Percentiles rank a stretch among this genome's conserved stretches.
phyloP scores from a whole-genome alignment of 2,888 invertebrate species.

The Tiphia femorata region DNA sequence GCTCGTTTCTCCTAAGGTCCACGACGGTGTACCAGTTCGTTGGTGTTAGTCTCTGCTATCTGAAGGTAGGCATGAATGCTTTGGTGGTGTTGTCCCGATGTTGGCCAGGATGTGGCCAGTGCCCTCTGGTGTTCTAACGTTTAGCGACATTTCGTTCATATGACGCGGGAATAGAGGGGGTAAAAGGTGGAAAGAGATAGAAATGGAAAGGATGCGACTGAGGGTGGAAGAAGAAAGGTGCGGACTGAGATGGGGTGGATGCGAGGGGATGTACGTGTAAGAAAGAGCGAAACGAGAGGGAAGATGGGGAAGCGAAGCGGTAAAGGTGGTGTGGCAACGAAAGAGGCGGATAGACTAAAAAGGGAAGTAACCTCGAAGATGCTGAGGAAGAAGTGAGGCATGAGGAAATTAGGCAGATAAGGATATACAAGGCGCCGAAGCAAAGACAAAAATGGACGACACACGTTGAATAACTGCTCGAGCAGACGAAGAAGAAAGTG shows the following conservation, averaged over 20 bases:
- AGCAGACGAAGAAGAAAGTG: not conserved
- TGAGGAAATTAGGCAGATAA: too few species aligned
- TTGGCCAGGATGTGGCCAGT: constrained; percentile 14
- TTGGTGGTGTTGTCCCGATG: not conserved
- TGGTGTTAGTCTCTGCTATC: not conserved
- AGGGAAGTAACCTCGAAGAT: too few species aligned
- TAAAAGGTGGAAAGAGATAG: constrained; percentile 2
- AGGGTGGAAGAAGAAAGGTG: constrained; percentile 8
- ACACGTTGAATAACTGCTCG: too few species aligned
- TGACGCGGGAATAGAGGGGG: constrained; percentile 14
- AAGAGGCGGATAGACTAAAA: too few species aligned
- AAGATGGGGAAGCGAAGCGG: constrained; percentile 19
- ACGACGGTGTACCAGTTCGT: too few species aligned
- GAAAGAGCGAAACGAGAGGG: constrained; percentile 18
- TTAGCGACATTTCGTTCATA: too few species aligned
- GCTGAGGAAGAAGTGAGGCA: too few species aligned
- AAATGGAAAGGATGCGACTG: constrained; percentile 1
- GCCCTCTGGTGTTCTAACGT: constrained; percentile 21
- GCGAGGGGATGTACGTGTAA: constrained; percentile 14
- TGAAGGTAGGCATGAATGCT: not conserved
- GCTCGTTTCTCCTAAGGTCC: not conserved
- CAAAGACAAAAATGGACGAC: too few species aligned
- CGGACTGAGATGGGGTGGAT: constrained; percentile 19
- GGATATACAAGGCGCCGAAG: too few species aligned
- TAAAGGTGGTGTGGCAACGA: constrained; percentile 4